Evolutionary conservation across 2,888 invertebrate species (phyloP).

Genomic region (Yponomeuta malinellus): DNA sequence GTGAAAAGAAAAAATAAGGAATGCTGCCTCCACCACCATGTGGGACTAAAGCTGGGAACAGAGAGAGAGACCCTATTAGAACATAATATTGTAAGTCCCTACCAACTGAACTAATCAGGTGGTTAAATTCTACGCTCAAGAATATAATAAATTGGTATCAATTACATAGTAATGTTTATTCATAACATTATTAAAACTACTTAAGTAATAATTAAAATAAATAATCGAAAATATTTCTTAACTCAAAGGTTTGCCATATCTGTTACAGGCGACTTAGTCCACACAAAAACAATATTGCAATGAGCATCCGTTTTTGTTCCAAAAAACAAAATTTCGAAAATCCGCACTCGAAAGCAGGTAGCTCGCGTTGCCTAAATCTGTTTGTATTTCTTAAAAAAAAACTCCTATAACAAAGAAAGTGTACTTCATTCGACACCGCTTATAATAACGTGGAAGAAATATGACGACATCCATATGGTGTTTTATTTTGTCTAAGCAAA

Average conservation of each 20-base stretch:
- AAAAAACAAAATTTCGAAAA: constrained; percentile 63
- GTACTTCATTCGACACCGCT: constrained; percentile 65
- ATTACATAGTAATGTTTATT: no score
- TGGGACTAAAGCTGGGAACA: no score
- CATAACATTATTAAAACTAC: no score
- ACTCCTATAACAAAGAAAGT: constrained; percentile 48
- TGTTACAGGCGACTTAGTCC: constrained; percentile 31
- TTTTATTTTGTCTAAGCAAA: constrained; percentile 41
- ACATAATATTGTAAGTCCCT: no score
- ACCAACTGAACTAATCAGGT: no score
- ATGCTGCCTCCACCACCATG: no score
- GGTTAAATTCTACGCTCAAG: no score
- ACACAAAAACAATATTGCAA: constrained; percentile 73
- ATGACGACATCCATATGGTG: constrained; percentile 64
- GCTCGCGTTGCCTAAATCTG: constrained; percentile 63
- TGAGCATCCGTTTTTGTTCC: constrained; percentile 58
- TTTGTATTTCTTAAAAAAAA: constrained; percentile 69
- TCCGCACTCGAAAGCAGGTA: constrained; percentile 69
- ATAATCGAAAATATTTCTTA: no score
- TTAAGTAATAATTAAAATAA: no score
- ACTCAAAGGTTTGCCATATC: constrained; percentile 35
- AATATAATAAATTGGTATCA: no score
- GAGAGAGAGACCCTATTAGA: no score
- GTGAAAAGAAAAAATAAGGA: no score
- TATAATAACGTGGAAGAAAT: constrained; percentile 70